phyloP scores from a whole-genome alignment of 2,888 invertebrate species.

The Cosmia pyralina region DNA sequence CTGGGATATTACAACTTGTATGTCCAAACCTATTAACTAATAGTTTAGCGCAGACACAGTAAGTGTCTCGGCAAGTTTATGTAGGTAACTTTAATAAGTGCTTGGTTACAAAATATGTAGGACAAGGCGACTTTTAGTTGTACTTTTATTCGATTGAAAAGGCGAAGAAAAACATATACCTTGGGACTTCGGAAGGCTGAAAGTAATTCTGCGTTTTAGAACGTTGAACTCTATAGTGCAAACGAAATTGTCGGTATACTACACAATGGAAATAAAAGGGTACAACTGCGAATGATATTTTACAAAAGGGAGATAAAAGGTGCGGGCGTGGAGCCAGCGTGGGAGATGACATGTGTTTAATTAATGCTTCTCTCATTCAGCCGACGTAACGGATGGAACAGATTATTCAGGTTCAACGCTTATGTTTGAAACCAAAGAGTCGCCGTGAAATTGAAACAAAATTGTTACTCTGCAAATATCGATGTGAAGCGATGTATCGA shows the following conservation, averaged over 20 bases:
- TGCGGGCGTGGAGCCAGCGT: constrained; percentile 66
- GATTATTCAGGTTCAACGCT: constrained; percentile 73
- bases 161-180: constrained; percentile 5
- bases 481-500: constrained; percentile 20
- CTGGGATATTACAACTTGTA: constrained; percentile 41
- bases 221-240: constrained; percentile 16
- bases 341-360: constrained; percentile 81
- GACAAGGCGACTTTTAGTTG: constrained; percentile 3
- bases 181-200: background rate
- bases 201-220: constrained; percentile 27
- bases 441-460: constrained; percentile 48
- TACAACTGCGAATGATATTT: constrained; percentile 68
- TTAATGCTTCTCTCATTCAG: constrained; percentile 75
- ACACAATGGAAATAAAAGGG: constrained; percentile 66
- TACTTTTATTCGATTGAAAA: constrained; percentile 11
- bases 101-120: constrained; percentile 26
- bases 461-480: constrained; percentile 33
- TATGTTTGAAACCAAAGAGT: constrained; percentile 60
- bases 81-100: constrained; percentile 24
- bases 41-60: constrained; percentile 23
- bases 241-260: constrained; percentile 34
- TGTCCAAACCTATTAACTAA: constrained; percentile 42
- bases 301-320: constrained; percentile 72
- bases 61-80: constrained; percentile 20
- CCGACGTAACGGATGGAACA: constrained; percentile 69